Base-by-base conservation (phyloP, 1,140 invertebrate genomes). In the Agrilus planipennis region DNA sequence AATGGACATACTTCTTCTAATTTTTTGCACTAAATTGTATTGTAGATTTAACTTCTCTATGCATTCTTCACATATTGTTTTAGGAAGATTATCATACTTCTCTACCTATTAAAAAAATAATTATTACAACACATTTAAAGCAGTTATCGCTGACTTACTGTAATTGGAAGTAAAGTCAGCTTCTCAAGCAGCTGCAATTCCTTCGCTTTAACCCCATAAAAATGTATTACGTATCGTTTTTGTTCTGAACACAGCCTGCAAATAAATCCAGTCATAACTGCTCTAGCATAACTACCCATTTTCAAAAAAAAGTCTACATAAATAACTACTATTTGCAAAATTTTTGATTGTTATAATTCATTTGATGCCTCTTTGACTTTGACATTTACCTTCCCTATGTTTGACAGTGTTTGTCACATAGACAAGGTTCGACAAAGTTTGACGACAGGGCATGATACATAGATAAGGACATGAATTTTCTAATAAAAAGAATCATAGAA, bases 171-270 rank as follows among this genome's bases (percentile, higher is more conserved):
- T 22, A 50, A 34, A 14, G 46, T 45, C n/a, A 56, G 47, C 45
- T 56, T 56, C 39, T 56, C 32, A 10, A 54, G 20, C 23, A 56
- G 35, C 3, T 37, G 27, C 25, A 54, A 32, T 39, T 54, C 42
- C 39, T 43, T 44, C 9, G 52, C 54, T 38, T 49, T 50, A 23
- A 41, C 38, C 19, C 47, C 50, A 27, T 56, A 56, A 17, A 56
- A 39, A 39, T 56, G 54, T 34, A 56, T 51, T 15, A 56, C 54
- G 36, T 43, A 45, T 45, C 46, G 52, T 37, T 56, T 56, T 25
- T 49, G 47, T 41, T 52, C 52, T 20, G 50, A 54, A 42, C 54
- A 56, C 22, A 56, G 39, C 43, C 52, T 52, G 28, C 54, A 56
- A 34, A 56, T 54, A 41, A 54, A 56, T 17, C 52, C 54, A 18